Conservation (phyloP, 2,888 invertebrate genomes). For the Clunio marinus region DNA sequence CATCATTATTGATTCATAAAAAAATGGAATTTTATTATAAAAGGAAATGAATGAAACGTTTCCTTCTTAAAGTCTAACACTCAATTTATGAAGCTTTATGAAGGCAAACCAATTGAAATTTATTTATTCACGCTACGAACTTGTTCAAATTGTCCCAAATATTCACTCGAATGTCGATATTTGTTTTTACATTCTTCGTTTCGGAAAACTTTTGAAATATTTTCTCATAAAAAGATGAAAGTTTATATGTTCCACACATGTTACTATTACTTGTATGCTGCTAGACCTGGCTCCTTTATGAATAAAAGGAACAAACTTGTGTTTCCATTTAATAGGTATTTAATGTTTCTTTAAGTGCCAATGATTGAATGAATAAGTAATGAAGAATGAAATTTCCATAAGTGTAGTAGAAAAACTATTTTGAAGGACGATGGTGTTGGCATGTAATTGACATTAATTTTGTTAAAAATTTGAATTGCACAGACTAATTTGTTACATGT, state of each 20-base stretch:
- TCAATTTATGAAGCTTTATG: neutral
- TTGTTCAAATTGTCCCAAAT: neutral
- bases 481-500: no score
- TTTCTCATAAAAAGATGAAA: no score
- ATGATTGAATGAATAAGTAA: slow-evolving; percentile 30
- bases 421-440: no score
- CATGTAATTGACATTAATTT: no score
- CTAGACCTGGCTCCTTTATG: neutral
- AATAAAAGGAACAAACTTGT: slow-evolving; percentile 12
- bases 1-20: slow-evolving; percentile 22
- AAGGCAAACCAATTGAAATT: neutral
- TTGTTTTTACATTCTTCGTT: no score
- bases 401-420: slow-evolving; percentile 32
- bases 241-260: neutral
- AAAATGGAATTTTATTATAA: neutral
- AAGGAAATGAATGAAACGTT: neutral
- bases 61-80: neutral
- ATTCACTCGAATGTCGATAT: neutral
- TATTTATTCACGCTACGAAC: neutral
- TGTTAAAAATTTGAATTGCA: no score
- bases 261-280: neutral
- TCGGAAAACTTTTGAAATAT: no score
- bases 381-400: slow-evolving; percentile 19
- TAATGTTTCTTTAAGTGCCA: slow-evolving; percentile 35
- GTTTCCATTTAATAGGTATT: slow-evolving; percentile 14